Evolutionary conservation across 1,140 invertebrate species (phyloP), one percentile per base, ranked within the genome.

Genomic region (Nixonia krombeini): DNA sequence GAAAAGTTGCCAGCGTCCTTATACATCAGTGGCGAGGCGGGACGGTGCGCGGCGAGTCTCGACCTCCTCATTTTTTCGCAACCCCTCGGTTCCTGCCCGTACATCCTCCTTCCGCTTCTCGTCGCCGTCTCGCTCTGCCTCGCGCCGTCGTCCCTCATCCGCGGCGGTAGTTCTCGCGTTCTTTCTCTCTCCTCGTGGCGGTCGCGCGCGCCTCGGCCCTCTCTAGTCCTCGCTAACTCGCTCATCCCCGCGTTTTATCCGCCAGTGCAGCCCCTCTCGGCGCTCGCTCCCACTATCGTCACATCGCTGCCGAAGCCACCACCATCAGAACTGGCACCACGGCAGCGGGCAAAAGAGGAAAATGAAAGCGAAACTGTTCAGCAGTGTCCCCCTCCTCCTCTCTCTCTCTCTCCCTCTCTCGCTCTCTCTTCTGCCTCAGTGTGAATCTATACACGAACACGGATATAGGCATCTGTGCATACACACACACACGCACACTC

Each of bases 351-450:
- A 74, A 76, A 74, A 74, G 74, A 78, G 74, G 70, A 65, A 76
- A 78, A 76, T 72, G 79, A 81, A 79, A 77, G 74, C 73, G 74
- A 79, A 79, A 76, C 74, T 74, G 74, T 76, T 79, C 53, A 70
- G 49, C 70, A 61, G 56, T 42, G 49, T 31, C 56, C 52, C 65
- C 61, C 16, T 56, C 29, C 23, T 52, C 49, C 65, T 57, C 62
- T 55, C 55, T 41, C n/a, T n/a, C n/a, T n/a, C n/a, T n/a, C n/a
- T n/a, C n/a, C n/a, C n/a, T n/a, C n/a, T n/a, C n/a, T n/a, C n/a
- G n/a, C n/a, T n/a, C n/a, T n/a, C n/a, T n/a, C n/a, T n/a, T n/a
- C n/a, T n/a, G n/a, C 13, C n/a, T 29, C 7, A 1, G 10, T 25
- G 5, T 9, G 1, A 18, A 29, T 13, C 31, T 35, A 9, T n/a